These are phyloP conservation scores for Glomeris marginata DNA, from an alignment of 2,888 invertebrate species.

Conservation along the genomic window DNA sequence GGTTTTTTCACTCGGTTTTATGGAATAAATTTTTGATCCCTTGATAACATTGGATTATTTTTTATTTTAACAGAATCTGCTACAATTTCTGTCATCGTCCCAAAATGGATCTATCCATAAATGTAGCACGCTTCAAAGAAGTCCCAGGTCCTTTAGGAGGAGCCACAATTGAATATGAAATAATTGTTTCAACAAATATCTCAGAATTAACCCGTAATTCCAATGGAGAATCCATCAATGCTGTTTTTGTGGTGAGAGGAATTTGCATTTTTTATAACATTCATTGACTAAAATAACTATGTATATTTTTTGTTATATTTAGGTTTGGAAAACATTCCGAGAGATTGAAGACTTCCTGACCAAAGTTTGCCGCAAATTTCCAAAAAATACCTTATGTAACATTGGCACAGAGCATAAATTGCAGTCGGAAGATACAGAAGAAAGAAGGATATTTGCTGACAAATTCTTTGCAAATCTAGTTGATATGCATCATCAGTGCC, in stretches of 20 bases:
- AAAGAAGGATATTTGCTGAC: too few relatives aligned
- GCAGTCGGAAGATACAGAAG: too few relatives aligned
- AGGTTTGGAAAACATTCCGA: constrained; percentile 9
- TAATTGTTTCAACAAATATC: constrained; percentile 2
- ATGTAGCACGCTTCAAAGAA: constrained; percentile 2
- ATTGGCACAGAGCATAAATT: too few relatives aligned
- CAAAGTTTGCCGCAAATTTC: neutral
- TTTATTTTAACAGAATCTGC: too few relatives aligned
- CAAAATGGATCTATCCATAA: neutral
- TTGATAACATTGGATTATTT: too few relatives aligned
- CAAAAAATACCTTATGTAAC: too few relatives aligned
- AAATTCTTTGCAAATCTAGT: too few relatives aligned
- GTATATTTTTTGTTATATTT: neutral
- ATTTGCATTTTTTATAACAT: neutral
- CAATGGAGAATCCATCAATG: neutral
- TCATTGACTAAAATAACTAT: neutral
- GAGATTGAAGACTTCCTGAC: constrained; percentile 8
- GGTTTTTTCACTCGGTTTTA: too few relatives aligned
- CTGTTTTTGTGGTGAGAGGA: constrained; percentile 5
- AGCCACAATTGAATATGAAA: constrained; percentile 6
- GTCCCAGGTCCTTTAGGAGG: constrained; percentile 10
- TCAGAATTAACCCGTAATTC: neutral
- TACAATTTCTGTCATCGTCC: too few relatives aligned
- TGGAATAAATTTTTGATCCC: too few relatives aligned
- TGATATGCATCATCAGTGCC: too few relatives aligned